A percentile compares a stretch with the other conserved stretches of the same genome.
phyloP scores from a whole-genome alignment of 2,797 vertebrate species.

The Miichthys miiuy region DNA sequence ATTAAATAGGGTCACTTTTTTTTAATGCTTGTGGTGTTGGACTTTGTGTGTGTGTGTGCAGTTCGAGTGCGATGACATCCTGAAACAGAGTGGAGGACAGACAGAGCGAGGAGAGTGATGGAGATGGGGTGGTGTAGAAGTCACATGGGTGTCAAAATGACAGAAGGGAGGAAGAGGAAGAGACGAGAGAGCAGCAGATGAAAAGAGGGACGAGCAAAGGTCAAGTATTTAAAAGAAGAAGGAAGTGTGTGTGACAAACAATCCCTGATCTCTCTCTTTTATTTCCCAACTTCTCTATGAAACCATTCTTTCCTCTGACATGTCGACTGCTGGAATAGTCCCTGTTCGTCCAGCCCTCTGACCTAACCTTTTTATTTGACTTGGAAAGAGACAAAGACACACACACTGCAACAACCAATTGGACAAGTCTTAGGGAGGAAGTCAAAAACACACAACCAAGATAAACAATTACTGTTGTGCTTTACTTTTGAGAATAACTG shows the following conservation, averaged over 20 bases:
- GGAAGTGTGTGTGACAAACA: conserved; percentile 57
- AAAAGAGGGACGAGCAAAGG: conserved; percentile 60
- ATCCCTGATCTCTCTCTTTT: conserved; percentile 43
- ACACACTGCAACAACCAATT: not conserved
- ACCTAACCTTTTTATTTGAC: conserved; percentile 41
- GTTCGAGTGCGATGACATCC: conserved; percentile 33
- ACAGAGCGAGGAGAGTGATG: conserved; percentile 45
- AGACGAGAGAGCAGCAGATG: conserved; percentile 44
- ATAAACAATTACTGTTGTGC: not conserved
- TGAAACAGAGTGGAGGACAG: conserved; percentile 33
- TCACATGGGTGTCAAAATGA: conserved; percentile 57
- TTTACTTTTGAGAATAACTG: not conserved
- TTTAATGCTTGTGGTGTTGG: conserved; percentile 31
- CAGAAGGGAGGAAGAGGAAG: conserved; percentile 63
- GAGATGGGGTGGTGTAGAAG: conserved; percentile 47
- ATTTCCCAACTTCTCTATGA: conserved; percentile 49
- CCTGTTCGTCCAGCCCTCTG: conserved; percentile 6
- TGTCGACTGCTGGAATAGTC: conserved; percentile 11
- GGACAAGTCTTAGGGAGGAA: not conserved
- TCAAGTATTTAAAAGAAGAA: conserved; percentile 64
- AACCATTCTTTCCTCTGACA: conserved; percentile 15
- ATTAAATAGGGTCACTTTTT: conserved; percentile 61
- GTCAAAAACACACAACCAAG: conserved; percentile 15
- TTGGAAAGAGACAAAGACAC: conserved; percentile 29
- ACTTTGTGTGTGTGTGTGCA: conserved; percentile 12